Evolutionary conservation across 2,797 vertebrate genomes (phyloP), one percentile per base, ranked within the genome.

Genomic region (Scolopax rusticola): DNA sequence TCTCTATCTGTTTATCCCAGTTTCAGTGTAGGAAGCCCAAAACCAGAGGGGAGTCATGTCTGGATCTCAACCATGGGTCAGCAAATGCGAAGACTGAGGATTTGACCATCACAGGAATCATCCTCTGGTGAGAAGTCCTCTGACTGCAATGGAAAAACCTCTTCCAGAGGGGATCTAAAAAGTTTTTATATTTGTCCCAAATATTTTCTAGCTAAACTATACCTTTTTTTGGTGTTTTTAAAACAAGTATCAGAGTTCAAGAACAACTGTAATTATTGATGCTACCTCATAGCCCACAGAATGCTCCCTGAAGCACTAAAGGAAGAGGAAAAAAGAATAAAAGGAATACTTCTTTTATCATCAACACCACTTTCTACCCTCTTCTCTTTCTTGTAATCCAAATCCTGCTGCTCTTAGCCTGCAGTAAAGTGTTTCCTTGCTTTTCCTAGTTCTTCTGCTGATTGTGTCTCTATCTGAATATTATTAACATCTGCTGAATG

Each of bases 41-140:
- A 47, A 43, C 4, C 38, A 32, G 41, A 38, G 12, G 5, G 13
- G 11, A 60, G 9, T 43, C 23, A 21, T 13, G 11, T 73, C 53
- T 5, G 24, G 19, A 36, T 48, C 41, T 60, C 48, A 70, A 23
- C 8, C 15, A 27, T 28, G 45, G 17, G 28, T 45, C 43, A 40
- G 20, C 1, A 1, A 70, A 30, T 19, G 50, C 1, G 5, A 23
- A 2, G 4, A 54, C 18, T 48, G 47, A 61, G 11, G 6, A 51
- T 77, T 38, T 56, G 73, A 38, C 32, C 19, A 30, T 25, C 50
- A 25, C 36, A 56, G 41, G 14, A 61, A 54, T 17, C 32, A 28
- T 38, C 6, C 32, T 1, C 6, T 51, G 30, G 9, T 51, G 38
- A 43, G 6, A 43, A 61, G 24, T 50, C 7, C 15, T 27, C 12